phyloP scores from a whole-genome alignment of 2,797 vertebrate genomes.

The Notolabrus celidotus region DNA sequence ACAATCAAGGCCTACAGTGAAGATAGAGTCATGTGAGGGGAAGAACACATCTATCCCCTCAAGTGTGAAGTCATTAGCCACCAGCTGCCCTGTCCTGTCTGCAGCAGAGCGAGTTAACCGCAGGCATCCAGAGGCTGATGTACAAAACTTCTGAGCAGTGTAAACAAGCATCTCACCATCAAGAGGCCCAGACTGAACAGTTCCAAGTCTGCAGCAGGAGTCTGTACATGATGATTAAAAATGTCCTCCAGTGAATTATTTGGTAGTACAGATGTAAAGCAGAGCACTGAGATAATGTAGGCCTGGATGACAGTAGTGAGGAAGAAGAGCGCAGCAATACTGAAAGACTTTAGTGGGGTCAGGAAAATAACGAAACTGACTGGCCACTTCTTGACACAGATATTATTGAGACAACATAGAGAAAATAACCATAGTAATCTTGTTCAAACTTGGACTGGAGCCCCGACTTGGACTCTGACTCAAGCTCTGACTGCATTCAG shows the following conservation, averaged over 20 bases:
- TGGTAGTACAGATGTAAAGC: slow-evolving; percentile 28
- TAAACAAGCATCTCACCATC: slow-evolving; percentile 52
- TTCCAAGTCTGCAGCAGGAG: slow-evolving; percentile 4
- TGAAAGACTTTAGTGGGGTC: too few relatives aligned
- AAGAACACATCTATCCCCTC: slow-evolving; percentile 40
- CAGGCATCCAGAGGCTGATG: slow-evolving; percentile 21
- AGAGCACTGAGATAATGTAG: too few relatives aligned
- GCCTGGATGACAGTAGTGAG: too few relatives aligned
- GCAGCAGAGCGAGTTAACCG: slow-evolving; percentile 43
- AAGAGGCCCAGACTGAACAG: slow-evolving; percentile 7
- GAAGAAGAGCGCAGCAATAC: too few relatives aligned
- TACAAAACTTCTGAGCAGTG: slow-evolving; percentile 2
- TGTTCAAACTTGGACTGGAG: too few relatives aligned
- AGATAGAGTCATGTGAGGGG: slow-evolving; percentile 31
- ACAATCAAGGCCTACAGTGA: slow-evolving; percentile 22
- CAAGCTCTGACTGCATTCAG: too few relatives aligned
- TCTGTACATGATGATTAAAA: slow-evolving; percentile 39
- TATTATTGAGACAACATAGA: too few relatives aligned
- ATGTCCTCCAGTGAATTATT: slow-evolving; percentile 22
- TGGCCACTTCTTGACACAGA: too few relatives aligned
- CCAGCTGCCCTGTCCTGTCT: slow-evolving; percentile 58
- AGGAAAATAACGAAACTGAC: too few relatives aligned
- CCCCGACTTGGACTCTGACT: too few relatives aligned
- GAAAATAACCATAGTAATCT: too few relatives aligned
- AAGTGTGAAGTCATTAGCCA: slow-evolving; percentile 66